Evolutionary conservation across 2,113 vertebrate species (phyloP), one percentile per base, ranked within the genome.

Genomic region (Falco punctatus): DNA sequence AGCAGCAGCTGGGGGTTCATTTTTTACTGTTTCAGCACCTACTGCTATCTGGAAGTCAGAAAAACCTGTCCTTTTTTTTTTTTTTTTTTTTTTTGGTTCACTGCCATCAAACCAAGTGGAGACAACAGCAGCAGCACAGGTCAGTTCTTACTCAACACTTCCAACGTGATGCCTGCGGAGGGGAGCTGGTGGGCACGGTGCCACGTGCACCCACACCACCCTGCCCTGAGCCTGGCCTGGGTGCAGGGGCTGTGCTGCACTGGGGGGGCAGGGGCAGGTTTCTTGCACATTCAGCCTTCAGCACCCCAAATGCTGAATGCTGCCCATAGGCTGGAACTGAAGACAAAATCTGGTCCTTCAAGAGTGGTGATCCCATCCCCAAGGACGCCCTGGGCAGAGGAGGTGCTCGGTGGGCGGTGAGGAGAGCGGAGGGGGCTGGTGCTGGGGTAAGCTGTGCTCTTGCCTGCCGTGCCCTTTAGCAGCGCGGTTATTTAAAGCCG

Each of bases 111-210:
- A 33, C 40, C 20, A 7, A 48, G 19, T 1, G 10, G 51, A 52
- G 65, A 42, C 18, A 49, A 46, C 57, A 71, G 52, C 23, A 21
- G n/a, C 27, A 35, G 32, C 30, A 23, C 21, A 38, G 32, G 27
- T 48, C 2, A 5, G 19, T 64, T 64, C 48, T 66, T 32, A 11
- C 4, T 64, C 15, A 55, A 0, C 3, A 3, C 28, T 42, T 38
- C 6, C 12, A 16, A 14, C 1, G 2, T 5, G 33, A 0, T 33
- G 7, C 0, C 7, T 26, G 3, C 5, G 5, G 64, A 18, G 54
- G 22, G 57, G 42, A 57, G 28, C 67, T 57, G 24, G 20, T 0
- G 3, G 32, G 13, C 33, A 8, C 0, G 2, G 4, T 33, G 64
- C 52, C 2, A 22, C 20, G 8, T 16, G 52, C 4, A 9, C n/a